Conservation (phyloP, 2,113 vertebrate species). For the Hiodon tergisus region DNA sequence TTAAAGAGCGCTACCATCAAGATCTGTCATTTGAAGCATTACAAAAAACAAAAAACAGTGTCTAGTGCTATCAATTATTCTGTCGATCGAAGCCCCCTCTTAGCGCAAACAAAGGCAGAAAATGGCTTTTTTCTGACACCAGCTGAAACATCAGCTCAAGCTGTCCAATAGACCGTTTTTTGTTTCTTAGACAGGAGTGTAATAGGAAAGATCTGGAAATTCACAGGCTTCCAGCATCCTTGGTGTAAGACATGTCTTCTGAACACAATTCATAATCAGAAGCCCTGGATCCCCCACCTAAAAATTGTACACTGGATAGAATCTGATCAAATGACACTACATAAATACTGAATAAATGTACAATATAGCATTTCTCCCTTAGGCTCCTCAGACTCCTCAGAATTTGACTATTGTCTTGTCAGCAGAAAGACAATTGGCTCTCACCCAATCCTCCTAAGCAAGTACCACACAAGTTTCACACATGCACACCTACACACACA, state of each 20-base stretch:
- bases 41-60: too few relatives aligned
- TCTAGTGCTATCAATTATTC: too few relatives aligned
- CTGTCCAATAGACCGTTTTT: not conserved
- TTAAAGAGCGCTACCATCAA: too few relatives aligned
- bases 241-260: not conserved
- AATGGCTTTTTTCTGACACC: too few relatives aligned
- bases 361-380: too few relatives aligned
- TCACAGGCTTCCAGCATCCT: not conserved
- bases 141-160: not conserved
- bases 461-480: not conserved
- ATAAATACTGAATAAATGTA: not conserved
- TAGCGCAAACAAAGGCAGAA: too few relatives aligned
- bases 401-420: not conserved
- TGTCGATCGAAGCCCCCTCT: too few relatives aligned
- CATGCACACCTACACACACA: not conserved
- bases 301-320: conserved; percentile 3
- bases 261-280: not conserved
- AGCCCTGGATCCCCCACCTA: not conserved
- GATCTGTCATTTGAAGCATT: too few relatives aligned
- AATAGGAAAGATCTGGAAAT: conserved; percentile 1
- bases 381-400: not conserved
- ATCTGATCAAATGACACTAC: not conserved
- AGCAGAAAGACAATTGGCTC: not conserved
- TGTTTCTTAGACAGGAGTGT: not conserved
- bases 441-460: too few relatives aligned